Evolutionary conservation across 2,888 invertebrate species (phyloP), one percentile per base, ranked within the genome.

Genomic region (Tachina lurida): DNA sequence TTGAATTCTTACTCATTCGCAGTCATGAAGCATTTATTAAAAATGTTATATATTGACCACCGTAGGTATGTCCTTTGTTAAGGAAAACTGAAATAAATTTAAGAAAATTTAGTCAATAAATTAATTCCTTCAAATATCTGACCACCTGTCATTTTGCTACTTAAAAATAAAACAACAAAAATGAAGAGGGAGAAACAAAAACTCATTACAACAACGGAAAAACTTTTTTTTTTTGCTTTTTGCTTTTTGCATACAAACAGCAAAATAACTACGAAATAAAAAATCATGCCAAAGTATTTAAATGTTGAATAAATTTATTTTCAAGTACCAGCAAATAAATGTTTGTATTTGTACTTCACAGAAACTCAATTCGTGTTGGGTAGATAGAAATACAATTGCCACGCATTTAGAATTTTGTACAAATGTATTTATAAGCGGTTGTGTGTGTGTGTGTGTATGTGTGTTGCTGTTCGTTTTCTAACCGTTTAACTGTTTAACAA

Each of bases 401-500:
- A 85, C 85, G 85, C 85, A 85, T 79, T 82, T 65, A 78, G 79
- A 82, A 86, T 84, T 71, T 79, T 76, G 67, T 17, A 31, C 31
- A 78, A 73, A 80, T 68, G 77, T 76, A 58, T 54, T 58, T 70
- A 31, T 31, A 4, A 31, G 31, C 31, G 31, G 2, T 0, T 31
- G 7, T 31, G 31, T 31, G 22, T 22, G 22, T 22, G 22, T 22
- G 31, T 31, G 31, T 7, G 31, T 7, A 1, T 31, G 5, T 31
- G 7, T 31, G 31, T 31, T 31, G 31, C 10, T 12, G 52, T 65
- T 56, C 13, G 13, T 81, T 78, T 81, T 78, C 65, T 77, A 82
- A 79, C 78, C 81, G 76, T 84, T 84, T 82, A 84, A 79, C 83
- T 83, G 79, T 83, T 87, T 82, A 84, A 73, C 74, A 31, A 31